Evolutionary conservation across 2,888 invertebrate genomes (phyloP).

Genomic region (Spatulosminthurus flaviceps): DNA sequence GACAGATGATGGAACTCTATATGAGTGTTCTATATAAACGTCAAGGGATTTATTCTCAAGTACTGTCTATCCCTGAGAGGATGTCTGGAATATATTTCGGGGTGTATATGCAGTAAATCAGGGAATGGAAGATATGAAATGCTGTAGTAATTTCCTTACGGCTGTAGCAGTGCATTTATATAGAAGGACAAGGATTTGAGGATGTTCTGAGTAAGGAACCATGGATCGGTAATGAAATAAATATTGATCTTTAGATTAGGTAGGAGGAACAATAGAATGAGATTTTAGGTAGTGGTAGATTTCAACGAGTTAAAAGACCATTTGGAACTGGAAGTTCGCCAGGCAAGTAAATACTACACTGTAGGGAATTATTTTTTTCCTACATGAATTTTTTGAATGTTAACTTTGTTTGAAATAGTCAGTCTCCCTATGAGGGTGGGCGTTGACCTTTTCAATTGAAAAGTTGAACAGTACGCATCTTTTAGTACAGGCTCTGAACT

Average conservation of each 20-base stretch:
- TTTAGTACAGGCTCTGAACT: background rate
- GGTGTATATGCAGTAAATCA: too few species aligned
- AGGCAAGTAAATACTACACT: background rate
- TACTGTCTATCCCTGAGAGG: too few species aligned
- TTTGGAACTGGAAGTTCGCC: slow-evolving; percentile 4
- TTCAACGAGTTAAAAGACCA: background rate
- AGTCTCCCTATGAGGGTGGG: slow-evolving; percentile 28
- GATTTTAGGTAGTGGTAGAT: background rate
- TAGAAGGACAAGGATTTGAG: too few species aligned
- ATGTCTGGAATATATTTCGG: too few species aligned
- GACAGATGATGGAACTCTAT: too few species aligned
- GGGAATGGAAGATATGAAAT: too few species aligned
- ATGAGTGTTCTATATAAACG: too few species aligned
- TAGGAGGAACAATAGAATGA: background rate
- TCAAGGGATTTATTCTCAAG: too few species aligned
- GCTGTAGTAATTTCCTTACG: too few species aligned
- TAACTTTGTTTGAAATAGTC: background rate
- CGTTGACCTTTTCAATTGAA: slow-evolving; percentile 42
- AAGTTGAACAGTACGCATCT: slow-evolving; percentile 35
- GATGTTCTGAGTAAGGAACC: background rate
- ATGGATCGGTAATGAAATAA: slow-evolving; percentile 21
- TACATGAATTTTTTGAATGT: background rate
- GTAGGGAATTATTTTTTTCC: slow-evolving; percentile 3
- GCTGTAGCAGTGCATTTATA: too few species aligned
- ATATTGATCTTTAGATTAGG: slow-evolving; percentile 37